Evolutionary conservation across 2,797 vertebrate species (phyloP).

Genomic region (Acanthornis magna): DNA sequence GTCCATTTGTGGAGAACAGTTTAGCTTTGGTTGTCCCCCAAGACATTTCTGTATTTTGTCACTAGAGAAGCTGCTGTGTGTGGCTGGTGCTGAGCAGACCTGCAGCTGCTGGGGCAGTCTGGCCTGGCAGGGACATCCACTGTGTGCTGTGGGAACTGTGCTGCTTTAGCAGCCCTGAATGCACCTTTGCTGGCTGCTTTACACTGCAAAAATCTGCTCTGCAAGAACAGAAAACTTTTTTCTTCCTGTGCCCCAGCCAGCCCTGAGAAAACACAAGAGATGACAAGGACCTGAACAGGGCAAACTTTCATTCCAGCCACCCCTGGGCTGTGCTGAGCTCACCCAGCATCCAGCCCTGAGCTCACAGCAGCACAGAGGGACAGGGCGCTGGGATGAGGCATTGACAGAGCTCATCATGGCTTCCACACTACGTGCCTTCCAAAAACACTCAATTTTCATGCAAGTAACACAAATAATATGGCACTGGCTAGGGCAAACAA

Average conservation of each 20-base stretch:
- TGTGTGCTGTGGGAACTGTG: too few relatives aligned
- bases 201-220: not conserved
- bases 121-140: not conserved
- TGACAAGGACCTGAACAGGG: not conserved
- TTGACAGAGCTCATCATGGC: too few relatives aligned
- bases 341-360: not conserved
- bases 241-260: not conserved
- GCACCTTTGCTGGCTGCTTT: not conserved
- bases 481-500: not conserved
- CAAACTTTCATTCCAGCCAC: not conserved
- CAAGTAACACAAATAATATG: too few relatives aligned
- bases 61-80: not conserved
- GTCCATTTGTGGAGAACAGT: accelerated
- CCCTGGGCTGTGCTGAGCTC: not conserved
- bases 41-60: not conserved
- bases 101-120: not conserved
- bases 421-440: not conserved
- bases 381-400: too few relatives aligned
- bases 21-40: not conserved
- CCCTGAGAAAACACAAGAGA: not conserved
- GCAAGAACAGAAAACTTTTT: not conserved
- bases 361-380: too few relatives aligned
- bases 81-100: not conserved
- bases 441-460: accelerated
- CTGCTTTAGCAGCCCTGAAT: not conserved